phyloP scores from a whole-genome alignment of 2,888 invertebrate species.

The Lamellibrachia columna region DNA sequence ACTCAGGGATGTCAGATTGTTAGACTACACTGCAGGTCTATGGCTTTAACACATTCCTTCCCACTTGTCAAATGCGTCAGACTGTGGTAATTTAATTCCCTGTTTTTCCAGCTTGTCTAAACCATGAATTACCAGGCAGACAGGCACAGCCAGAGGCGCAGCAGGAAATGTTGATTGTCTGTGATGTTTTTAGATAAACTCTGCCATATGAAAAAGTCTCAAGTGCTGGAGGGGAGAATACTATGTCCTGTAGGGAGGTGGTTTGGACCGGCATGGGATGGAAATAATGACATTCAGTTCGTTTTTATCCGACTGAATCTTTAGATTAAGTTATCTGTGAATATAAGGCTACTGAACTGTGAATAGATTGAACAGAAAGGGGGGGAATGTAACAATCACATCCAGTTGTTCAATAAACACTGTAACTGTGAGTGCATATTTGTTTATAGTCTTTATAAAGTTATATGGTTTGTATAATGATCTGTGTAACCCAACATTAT shows the following conservation, averaged over 20 bases:
- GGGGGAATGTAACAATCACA: too few relatives aligned
- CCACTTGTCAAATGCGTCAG: not conserved
- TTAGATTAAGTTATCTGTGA: not conserved
- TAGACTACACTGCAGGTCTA: too few relatives aligned
- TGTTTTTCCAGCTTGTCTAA: not conserved
- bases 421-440: too few relatives aligned
- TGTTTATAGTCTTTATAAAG: too few relatives aligned
- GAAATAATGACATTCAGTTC: not conserved
- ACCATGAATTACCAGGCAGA: not conserved
- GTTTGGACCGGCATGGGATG: not conserved
- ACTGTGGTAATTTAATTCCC: slow-evolving; percentile 1
- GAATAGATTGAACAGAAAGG: not conserved
- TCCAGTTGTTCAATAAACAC: too few relatives aligned
- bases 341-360: not conserved
- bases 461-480: too few relatives aligned
- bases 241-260: not conserved
- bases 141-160: not conserved
- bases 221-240: not conserved
- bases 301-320: not conserved
- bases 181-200: slow-evolving; percentile 16
- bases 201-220: not conserved
- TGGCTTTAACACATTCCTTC: not conserved
- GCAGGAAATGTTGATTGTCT: not conserved
- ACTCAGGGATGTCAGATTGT: too few relatives aligned
- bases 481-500: too few relatives aligned